A percentile compares a stretch with the other conserved stretches of the same genome.
These are phyloP conservation scores for Pachyuromys duprasi DNA, from an alignment of 2,797 vertebrate genomes.

Conservation along the genomic window DNA sequence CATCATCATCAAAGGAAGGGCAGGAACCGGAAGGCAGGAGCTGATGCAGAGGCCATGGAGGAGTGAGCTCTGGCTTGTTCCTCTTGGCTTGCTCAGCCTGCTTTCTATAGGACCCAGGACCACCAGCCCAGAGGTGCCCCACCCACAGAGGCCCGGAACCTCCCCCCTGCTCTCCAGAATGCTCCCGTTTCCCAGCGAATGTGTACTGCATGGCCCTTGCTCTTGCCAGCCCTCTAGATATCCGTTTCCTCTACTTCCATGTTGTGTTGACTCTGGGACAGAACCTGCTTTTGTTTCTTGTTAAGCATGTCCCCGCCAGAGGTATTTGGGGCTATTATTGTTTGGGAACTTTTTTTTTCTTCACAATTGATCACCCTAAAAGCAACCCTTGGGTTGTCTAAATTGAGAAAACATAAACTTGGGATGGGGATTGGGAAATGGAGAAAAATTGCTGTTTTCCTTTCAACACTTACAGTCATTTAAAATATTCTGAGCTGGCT, in stretches of 20 bases:
- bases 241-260: slow-evolving; percentile 25
- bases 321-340: slow-evolving; percentile 40
- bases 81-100: not conserved
- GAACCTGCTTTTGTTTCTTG: slow-evolving; percentile 57
- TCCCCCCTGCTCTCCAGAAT: not conserved
- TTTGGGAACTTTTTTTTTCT: slow-evolving; percentile 4
- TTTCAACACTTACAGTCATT: slow-evolving; percentile 55
- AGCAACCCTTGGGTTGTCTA: not conserved
- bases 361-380: not conserved
- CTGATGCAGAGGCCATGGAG: not conserved
- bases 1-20: not conserved
- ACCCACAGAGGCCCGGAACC: not conserved
- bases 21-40: not conserved
- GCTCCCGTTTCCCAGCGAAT: not conserved
- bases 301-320: not conserved
- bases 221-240: not conserved
- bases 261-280: slow-evolving; percentile 24
- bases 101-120: not conserved
- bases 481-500: slow-evolving; percentile 21
- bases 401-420: not conserved
- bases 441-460: slow-evolving; percentile 57
- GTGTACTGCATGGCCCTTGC: not conserved
- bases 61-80: not conserved
- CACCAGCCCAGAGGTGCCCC: not conserved
- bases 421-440: not conserved